Evolutionary conservation across 2,113 vertebrate genomes (phyloP).

Genomic region (Lasiurus cinereus): DNA sequence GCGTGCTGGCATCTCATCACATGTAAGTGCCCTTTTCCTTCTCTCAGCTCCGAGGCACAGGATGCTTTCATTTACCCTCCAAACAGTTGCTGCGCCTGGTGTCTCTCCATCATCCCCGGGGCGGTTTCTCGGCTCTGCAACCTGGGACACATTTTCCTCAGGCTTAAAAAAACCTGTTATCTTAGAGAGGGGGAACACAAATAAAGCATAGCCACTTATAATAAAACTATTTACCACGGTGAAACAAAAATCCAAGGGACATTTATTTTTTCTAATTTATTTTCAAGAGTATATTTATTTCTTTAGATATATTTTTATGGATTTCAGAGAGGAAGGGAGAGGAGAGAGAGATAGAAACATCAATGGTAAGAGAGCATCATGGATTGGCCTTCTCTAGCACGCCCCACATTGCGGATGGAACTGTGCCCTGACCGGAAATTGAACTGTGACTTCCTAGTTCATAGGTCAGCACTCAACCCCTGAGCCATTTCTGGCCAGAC

Average conservation of each 20-base stretch:
- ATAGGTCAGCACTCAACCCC: too few species aligned
- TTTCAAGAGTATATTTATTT: too few species aligned
- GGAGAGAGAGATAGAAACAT: too few species aligned
- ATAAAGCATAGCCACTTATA: neutral
- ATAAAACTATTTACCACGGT: neutral
- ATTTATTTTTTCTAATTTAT: neutral
- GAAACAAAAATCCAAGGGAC: conserved; percentile 3
- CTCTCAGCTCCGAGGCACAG: conserved; percentile 76
- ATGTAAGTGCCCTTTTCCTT: conserved; percentile 82
- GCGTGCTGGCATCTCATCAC: conserved; percentile 61
- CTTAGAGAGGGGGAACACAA: conserved; percentile 47
- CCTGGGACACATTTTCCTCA: neutral
- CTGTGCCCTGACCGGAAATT: too few species aligned
- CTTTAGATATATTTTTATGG: too few species aligned
- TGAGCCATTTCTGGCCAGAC: too few species aligned
- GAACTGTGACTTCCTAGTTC: too few species aligned
- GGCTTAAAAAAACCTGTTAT: conserved; percentile 35
- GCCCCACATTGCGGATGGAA: too few species aligned
- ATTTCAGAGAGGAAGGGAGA: too few species aligned
- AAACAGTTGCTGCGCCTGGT: conserved; percentile 75
- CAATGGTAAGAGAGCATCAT: too few species aligned
- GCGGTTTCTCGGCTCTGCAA: conserved; percentile 53
- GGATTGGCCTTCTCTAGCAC: too few species aligned
- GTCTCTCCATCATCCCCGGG: conserved; percentile 28
- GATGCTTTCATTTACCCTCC: conserved; percentile 79